phyloP scores from a whole-genome alignment of 1,140 invertebrate genomes.

The Rhopalosiphum padi region DNA sequence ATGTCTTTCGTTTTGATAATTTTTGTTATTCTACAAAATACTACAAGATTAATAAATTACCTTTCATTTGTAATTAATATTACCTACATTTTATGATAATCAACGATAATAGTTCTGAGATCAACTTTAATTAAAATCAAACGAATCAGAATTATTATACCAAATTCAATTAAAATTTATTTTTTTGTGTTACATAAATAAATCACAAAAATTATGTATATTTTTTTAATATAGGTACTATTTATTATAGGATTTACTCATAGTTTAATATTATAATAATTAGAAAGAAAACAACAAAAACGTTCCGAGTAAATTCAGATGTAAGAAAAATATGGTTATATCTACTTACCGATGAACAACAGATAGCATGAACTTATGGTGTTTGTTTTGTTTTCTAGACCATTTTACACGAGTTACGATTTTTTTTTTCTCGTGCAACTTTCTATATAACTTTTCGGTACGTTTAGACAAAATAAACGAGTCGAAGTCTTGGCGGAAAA shows the following conservation, averaged over 20 bases:
- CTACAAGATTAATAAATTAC: not conserved
- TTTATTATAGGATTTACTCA: too few relatives aligned
- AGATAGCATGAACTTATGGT: not conserved
- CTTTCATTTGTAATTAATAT: not conserved
- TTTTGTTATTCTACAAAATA: not conserved
- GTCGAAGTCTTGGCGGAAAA: not conserved
- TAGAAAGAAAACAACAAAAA: not conserved
- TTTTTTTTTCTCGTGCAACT: not conserved
- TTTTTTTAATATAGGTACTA: too few relatives aligned
- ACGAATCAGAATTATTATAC: too few relatives aligned
- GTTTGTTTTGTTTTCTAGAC: not conserved
- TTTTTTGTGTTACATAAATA: not conserved
- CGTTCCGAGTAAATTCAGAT: not conserved
- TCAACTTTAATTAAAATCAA: not conserved
- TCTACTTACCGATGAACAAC: not conserved
- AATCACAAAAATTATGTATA: not conserved
- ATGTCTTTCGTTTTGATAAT: not conserved
- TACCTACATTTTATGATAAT: not conserved
- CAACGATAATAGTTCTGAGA: not conserved
- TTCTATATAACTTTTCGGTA: slow-evolving; percentile 1
- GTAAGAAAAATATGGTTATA: not conserved
- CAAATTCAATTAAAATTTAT: not conserved
- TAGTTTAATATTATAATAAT: not conserved
- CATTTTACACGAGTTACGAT: not conserved
- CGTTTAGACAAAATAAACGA: not conserved